These are phyloP conservation scores for Prunella strophiata DNA, from an alignment of 2,797 vertebrate genomes.

Conservation along the genomic window DNA sequence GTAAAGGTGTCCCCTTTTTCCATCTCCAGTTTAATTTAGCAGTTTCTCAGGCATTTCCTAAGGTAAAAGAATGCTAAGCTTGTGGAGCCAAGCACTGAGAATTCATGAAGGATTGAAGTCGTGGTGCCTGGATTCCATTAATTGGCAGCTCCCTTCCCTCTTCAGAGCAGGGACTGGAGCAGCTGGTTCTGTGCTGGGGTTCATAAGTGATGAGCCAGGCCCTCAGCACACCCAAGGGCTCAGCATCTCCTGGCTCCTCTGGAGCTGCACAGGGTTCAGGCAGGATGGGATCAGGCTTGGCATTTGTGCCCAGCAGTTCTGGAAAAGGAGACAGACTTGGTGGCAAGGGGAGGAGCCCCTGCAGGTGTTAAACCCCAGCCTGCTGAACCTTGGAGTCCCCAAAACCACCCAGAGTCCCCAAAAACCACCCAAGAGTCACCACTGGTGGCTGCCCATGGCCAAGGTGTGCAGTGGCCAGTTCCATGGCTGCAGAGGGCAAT, in stretches of 20 bases:
- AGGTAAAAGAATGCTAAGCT: background rate
- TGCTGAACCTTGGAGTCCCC: background rate
- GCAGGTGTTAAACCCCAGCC: background rate
- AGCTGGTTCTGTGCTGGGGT: background rate
- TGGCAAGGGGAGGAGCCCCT: background rate
- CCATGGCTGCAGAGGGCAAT: accelerated
- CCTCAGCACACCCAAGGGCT: background rate
- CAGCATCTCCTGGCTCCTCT: background rate
- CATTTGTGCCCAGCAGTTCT: background rate
- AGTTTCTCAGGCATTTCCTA: background rate
- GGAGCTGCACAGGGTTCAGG: background rate
- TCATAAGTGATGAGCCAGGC: background rate
- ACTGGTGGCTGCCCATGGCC: background rate
- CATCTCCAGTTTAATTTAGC: background rate
- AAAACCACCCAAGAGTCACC: background rate
- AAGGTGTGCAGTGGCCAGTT: background rate
- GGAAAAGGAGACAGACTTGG: background rate
- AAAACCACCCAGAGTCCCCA: background rate
- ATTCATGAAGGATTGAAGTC: background rate
- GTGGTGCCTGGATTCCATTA: background rate
- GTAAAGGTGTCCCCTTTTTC: background rate
- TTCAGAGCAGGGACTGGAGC: background rate
- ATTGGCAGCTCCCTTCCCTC: background rate
- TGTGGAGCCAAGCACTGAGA: background rate
- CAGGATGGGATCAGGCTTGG: background rate